These are phyloP conservation scores for Sylvietta virens DNA, from an alignment of 2,113 vertebrate genomes.

Conservation along the genomic window DNA sequence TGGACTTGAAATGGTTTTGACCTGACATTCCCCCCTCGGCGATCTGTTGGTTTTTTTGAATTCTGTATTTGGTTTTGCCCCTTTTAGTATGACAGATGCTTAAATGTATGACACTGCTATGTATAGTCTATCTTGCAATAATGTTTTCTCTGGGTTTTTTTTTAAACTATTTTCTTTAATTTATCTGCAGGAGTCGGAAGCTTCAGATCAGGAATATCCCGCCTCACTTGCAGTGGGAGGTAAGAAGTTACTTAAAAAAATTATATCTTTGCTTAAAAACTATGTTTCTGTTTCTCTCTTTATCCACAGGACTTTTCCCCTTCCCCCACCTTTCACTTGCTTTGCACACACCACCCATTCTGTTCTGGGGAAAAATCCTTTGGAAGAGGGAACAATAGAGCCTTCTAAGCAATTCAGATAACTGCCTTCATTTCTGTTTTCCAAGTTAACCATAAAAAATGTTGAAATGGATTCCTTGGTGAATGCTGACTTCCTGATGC, in stretches of 20 bases:
- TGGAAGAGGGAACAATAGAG: constrained; percentile 58
- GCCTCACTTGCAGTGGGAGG: constrained; percentile 95
- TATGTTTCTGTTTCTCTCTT: constrained; percentile 25
- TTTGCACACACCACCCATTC: constrained; percentile 44
- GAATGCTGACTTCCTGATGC: constrained; percentile 38
- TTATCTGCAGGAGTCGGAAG: constrained; percentile 85
- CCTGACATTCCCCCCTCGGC: not conserved
- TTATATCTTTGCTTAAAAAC: constrained; percentile 6
- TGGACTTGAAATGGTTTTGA: constrained; percentile 26
- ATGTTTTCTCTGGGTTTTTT: not conserved
- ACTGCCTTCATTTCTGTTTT: constrained; percentile 52
- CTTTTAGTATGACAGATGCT: not conserved
- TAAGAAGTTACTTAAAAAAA: constrained; percentile 68
- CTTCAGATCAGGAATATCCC: constrained; percentile 95
- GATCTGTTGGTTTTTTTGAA: not conserved
- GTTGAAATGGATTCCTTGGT: constrained; percentile 53
- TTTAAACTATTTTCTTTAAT: constrained; percentile 18
- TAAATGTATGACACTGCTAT: not conserved
- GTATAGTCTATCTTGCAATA: constrained; percentile 14
- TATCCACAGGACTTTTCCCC: constrained; percentile 12
- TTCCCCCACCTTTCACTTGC: constrained; percentile 48
- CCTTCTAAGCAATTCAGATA: constrained; percentile 65
- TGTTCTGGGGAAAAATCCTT: constrained; percentile 55
- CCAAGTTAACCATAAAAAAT: constrained; percentile 53
- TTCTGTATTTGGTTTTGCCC: not conserved